Percentiles rank a stretch among this genome's conserved stretches.
These are phyloP conservation scores for Cacoxenus indagator DNA, from an alignment of 2,888 invertebrate species.

Conservation along the genomic window DNA sequence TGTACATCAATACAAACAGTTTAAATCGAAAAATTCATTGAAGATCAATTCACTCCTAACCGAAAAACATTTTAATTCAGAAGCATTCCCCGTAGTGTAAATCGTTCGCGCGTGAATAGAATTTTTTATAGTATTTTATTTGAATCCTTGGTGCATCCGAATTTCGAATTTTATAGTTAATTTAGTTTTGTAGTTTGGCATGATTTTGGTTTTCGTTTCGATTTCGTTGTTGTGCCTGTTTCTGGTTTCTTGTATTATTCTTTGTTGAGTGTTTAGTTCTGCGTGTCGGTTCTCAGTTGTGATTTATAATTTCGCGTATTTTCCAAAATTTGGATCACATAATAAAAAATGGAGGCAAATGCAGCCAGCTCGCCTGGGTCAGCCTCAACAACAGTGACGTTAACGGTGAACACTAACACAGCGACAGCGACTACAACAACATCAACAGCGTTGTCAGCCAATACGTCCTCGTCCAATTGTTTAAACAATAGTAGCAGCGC, in stretches of 20 bases:
- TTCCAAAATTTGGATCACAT: too few relatives aligned
- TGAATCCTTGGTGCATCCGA: constrained; percentile 8
- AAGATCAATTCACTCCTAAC: neutral
- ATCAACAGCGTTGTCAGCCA: constrained; percentile 23
- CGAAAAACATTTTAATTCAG: constrained; percentile 3
- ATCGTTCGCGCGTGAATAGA: neutral
- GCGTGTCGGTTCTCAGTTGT: constrained; percentile 26
- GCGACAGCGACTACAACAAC: constrained; percentile 34
- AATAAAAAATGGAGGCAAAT: constrained; percentile 5
- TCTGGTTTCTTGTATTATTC: constrained; percentile 24
- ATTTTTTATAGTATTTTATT: neutral
- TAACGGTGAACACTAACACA: constrained; percentile 32
- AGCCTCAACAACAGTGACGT: neutral
- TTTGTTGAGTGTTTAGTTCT: constrained; percentile 42
- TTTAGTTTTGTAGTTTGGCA: constrained; percentile 42
- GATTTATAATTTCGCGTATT: neutral
- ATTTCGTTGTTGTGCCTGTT: constrained; percentile 28
- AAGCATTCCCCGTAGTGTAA: neutral
- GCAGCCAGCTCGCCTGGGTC: neutral
- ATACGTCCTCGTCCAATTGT: neutral
- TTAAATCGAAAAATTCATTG: neutral
- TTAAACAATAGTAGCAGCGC: constrained; percentile 40
- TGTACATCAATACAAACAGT: neutral
- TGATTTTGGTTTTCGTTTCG: constrained; percentile 43
- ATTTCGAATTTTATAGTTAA: constrained; percentile 25